A percentile compares a stretch with the other conserved stretches of the same genome.
Evolutionary conservation across 2,113 vertebrate genomes (phyloP).

Genomic region (Platichthys flesus): DNA sequence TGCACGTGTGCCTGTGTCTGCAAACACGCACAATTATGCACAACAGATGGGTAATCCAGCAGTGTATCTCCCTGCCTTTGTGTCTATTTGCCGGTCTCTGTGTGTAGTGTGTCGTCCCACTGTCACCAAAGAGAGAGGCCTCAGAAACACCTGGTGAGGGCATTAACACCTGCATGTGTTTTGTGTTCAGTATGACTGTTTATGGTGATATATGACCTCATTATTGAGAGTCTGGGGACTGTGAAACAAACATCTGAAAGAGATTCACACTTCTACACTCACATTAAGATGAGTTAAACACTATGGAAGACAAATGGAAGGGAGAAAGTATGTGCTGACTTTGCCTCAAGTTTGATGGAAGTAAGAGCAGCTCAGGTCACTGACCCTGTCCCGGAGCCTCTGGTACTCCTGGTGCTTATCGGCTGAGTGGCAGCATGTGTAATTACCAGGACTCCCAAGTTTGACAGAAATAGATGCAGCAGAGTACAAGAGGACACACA

Average conservation of each 20-base stretch:
- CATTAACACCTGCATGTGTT: slow-evolving; percentile 4
- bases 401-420: slow-evolving; percentile 5
- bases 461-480: not conserved
- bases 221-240: slow-evolving; percentile 18
- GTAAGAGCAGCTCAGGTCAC: not conserved
- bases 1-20: slow-evolving; percentile 9
- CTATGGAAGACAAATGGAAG: not conserved
- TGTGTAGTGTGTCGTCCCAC: slow-evolving; percentile 1
- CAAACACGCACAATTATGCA: slow-evolving; percentile 30
- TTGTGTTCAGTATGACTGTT: not conserved
- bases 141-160: slow-evolving; percentile 24
- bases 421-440: slow-evolving; percentile 12
- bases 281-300: not conserved
- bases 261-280: not conserved
- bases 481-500: too few relatives aligned
- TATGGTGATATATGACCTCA: slow-evolving; percentile 6
- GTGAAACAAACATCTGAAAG: slow-evolving; percentile 7
- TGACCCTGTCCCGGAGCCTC: not conserved
- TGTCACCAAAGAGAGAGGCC: slow-evolving; percentile 13
- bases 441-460: slow-evolving; percentile 19
- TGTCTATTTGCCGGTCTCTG: slow-evolving; percentile 7
- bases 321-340: not conserved
- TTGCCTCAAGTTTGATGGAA: not conserved
- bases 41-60: slow-evolving; percentile 39
- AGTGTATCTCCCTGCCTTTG: slow-evolving; percentile 26